Base-by-base conservation (phyloP, 2,888 invertebrate species). In the Sinelater perroti region DNA sequence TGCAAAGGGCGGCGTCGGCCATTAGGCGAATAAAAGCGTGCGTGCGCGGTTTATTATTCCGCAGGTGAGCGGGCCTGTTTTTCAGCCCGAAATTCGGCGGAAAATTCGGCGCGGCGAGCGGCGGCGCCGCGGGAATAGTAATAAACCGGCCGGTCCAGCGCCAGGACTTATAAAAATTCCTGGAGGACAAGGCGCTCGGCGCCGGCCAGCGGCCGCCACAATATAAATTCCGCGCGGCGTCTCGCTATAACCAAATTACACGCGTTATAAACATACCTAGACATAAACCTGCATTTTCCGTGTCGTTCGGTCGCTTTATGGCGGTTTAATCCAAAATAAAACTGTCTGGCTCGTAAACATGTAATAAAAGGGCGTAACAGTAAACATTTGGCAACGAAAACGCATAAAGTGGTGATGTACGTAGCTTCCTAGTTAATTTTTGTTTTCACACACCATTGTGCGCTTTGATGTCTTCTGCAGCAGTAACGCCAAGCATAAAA, bases 301-400 rank as follows among this genome's bases (percentile, higher is more conserved):
- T 56, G 56, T 56, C 56, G 35, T 51, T 51, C 45, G 17, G 40
- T 11, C 31, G 51, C 20, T 58, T 58, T 58, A 58, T 49, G 53
- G 54, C 35, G 36, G 51, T 54, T 58, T 58, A 58, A 58, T 58
- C 58, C 58, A 49, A 49, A 58, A 58, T 58, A 58, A 58, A 58
- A 58, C 58, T 56, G 56, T 56, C 56, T 56, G 24, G 30, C 42
- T 56, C 56, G 56, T 56, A 56, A 56, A 56, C 56, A 51, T 56
- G 56, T 56, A 40, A 56, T 56, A 56, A 56, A 56, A 56, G 30
- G 44, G 47, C 35, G 51, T 56, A 55, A 56, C 35, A 49, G 35
- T 44, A 36, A 50, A 51, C 56, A 56, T 56, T 56, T 51, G 50
- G 51, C 45, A 35, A 45, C 36, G 33, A 14, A 45, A 56, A 45